Base-by-base conservation (phyloP, 2,888 invertebrate genomes). In the Notodonta ziczac region DNA sequence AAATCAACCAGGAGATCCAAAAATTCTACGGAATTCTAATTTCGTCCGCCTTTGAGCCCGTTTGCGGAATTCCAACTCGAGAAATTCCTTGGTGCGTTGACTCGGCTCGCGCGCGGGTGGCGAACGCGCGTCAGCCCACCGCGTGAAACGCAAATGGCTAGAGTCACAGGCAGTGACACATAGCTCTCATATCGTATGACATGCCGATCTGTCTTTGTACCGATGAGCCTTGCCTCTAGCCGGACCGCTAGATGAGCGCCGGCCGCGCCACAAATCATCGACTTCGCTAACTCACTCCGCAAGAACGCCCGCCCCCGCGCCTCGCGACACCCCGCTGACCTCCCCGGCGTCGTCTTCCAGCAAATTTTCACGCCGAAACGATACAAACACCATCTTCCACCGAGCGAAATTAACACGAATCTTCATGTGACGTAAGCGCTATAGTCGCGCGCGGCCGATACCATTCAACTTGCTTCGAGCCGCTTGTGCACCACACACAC, bases 211-310 rank as follows among this genome's bases (percentile, higher is more conserved):
- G 82, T 88, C 88, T 86, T 85, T 85, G 86, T 85, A 83, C 82
- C 67, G 69, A 81, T 86, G 86, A 90, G 81, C 86, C 76, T 73
- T 16, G 76, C 75, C 82, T 77, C 83, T 73, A 62, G 78, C 75
- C 80, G 78, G 80, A 74, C 78, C 83, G 84, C 84, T 85, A 84
- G 85, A 86, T 85, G 85, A 87, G 85, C 86, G 84, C 80, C 84
- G 87, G 87, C 90, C 88, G 80, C 85, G 80, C 83, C 78, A 89
- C 88, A 89, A 90, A 90, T 90, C 90, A 90, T 87, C 85, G 76
- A 82, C 81, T 83, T 81, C 76, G 82, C 84, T 84, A 85, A 85
- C 84, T 86, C 83, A 81, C 83, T 85, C 80, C 80, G 80, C 84
- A 85, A 85, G 85, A 83, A 66, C 68, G 60, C 64, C 78, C 77